Evolutionary conservation across 2,888 invertebrate species (phyloP).

Genomic region (Netelia melanura): DNA sequence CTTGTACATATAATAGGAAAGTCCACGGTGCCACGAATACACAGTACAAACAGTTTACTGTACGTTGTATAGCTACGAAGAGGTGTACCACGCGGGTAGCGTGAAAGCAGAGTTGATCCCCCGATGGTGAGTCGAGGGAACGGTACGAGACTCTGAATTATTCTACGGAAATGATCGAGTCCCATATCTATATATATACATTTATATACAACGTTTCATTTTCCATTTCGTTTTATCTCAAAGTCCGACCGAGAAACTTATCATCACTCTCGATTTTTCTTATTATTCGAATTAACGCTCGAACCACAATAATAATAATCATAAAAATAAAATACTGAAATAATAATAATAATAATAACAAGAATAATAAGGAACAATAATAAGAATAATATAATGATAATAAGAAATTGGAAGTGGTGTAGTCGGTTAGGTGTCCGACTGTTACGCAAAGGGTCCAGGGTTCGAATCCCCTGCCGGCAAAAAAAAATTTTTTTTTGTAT

Average conservation of each 20-base stretch:
- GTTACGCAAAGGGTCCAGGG: no score
- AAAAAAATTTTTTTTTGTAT: no score
- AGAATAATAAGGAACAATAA: no score
- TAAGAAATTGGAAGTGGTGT: no score
- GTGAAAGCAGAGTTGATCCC: conserved; percentile 59
- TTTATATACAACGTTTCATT: neutral
- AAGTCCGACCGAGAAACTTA: neutral
- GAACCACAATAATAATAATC: no score
- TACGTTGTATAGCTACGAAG: conserved; percentile 19
- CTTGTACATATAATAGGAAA: conserved; percentile 48
- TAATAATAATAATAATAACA: no score
- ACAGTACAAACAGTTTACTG: conserved; percentile 13
- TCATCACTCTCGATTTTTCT: conserved; percentile 45
- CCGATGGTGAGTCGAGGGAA: conserved; percentile 51
- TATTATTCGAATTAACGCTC: no score
- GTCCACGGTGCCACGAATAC: conserved; percentile 46
- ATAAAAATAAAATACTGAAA: no score
- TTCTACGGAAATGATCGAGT: conserved; percentile 38
- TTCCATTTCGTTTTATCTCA: conserved; percentile 46
- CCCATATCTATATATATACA: neutral
- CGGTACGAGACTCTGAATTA: conserved; percentile 32
- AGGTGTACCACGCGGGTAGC: conserved; percentile 42
- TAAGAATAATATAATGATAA: neutral
- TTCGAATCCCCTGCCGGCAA: no score
- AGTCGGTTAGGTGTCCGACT: no score